A percentile compares a stretch with the other conserved stretches of the same genome.
Conservation (phyloP, 2,888 invertebrate genomes). For the Trisateles emortualis region DNA sequence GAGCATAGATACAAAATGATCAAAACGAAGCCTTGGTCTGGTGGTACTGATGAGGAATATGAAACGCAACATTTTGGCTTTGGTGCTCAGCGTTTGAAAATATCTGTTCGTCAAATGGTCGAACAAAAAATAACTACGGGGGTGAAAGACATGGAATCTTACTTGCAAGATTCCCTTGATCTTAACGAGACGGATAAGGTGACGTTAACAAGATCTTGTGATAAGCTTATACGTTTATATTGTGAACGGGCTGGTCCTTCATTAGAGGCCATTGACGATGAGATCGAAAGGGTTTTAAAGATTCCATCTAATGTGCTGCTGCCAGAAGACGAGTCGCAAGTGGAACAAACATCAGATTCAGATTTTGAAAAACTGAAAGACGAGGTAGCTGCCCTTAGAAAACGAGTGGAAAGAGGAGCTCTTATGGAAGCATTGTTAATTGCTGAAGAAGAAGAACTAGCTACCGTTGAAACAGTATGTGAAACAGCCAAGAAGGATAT, state of each 20-base stretch:
- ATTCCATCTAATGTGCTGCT: constrained; percentile 76
- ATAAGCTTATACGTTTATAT: constrained; percentile 72
- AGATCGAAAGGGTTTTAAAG: constrained; percentile 72
- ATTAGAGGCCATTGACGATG: constrained; percentile 68
- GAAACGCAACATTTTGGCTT: constrained; percentile 83
- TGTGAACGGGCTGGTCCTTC: constrained; percentile 74
- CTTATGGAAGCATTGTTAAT: constrained; percentile 74
- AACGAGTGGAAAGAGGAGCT: constrained; percentile 73
- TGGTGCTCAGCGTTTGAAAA: constrained; percentile 78
- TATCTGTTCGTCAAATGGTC: constrained; percentile 78
- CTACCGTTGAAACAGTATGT: constrained; percentile 70
- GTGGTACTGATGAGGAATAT: constrained; percentile 81
- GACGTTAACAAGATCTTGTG: constrained; percentile 71
- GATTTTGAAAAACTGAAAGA: constrained; percentile 71
- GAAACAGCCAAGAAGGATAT: constrained; percentile 77
- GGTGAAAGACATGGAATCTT: constrained; percentile 75
- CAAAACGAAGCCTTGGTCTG: constrained; percentile 69
- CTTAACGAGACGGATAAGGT: constrained; percentile 75
- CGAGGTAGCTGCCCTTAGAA: constrained; percentile 67
- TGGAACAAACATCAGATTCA: constrained; percentile 66
- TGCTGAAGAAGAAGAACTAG: constrained; percentile 74
- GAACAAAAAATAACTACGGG: constrained; percentile 76
- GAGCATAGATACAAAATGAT: constrained; percentile 61
- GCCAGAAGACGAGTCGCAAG: constrained; percentile 75
- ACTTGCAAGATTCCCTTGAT: constrained; percentile 68